Evolutionary conservation across 2,113 vertebrate genomes (phyloP).

Genomic region (Microcebus jonahi): DNA sequence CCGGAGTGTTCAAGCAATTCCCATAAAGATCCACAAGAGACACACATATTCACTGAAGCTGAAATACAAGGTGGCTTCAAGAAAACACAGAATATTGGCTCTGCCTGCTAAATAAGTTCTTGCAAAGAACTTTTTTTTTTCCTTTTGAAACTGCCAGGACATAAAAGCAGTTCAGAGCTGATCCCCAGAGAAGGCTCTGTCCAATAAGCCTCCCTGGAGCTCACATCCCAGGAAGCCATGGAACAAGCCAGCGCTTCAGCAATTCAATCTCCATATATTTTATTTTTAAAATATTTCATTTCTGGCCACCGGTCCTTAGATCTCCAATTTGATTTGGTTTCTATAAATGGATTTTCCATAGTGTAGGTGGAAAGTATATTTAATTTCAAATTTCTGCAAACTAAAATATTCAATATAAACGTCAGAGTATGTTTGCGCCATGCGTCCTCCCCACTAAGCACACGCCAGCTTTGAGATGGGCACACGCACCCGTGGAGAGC

Average conservation of each 20-base stretch:
- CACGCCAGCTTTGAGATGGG: neutral
- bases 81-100: neutral
- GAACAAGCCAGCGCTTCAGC: slow-evolving; percentile 4
- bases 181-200: slow-evolving; percentile 22
- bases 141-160: slow-evolving; percentile 33
- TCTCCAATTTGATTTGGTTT: slow-evolving; percentile 85
- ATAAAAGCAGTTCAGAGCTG: slow-evolving; percentile 20
- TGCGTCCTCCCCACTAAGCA: neutral
- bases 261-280: slow-evolving; percentile 84
- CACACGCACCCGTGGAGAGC: rapidly evolving
- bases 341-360: slow-evolving; percentile 84
- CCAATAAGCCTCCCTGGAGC: neutral
- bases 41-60: neutral
- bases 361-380: slow-evolving; percentile 83
- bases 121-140: neutral
- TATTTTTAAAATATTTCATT: slow-evolving; percentile 84
- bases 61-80: neutral
- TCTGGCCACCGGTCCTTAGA: slow-evolving; percentile 83
- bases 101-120: slow-evolving; percentile 33
- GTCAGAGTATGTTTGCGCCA: slow-evolving; percentile 54
- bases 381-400: slow-evolving; percentile 84
- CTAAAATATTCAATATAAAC: slow-evolving; percentile 82
- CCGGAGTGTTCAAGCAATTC: neutral
- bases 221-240: neutral
- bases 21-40: neutral